Evolutionary conservation across 2,113 vertebrate species (phyloP), one percentile per base, ranked within the genome.

Genomic region (Microcebus murinus): DNA sequence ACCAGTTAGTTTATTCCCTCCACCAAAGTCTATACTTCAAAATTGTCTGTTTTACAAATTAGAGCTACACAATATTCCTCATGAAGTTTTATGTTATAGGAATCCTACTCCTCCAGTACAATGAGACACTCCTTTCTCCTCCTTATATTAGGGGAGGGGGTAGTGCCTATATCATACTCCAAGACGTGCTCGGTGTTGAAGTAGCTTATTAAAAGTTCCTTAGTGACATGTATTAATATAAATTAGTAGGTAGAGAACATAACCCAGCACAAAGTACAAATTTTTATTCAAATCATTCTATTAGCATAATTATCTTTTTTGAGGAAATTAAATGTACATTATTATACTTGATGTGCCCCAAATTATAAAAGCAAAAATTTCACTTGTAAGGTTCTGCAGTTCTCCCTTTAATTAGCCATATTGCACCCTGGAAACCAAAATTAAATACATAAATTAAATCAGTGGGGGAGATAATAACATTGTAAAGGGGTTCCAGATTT

Each of bases 391-490:
- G 50, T 98, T 98, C 97, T 98, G 94, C 84, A 98, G 94, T 97
- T 98, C 96, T 98, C 97, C 96, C 98, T 96, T 96, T 97, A 98
- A 98, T 99, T 98, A 98, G 95, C 97, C 97, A 98, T 97, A 98
- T 98, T 98, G 98, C 94, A 97, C 95, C 95, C 94, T 98, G 97
- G 93, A 98, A 98, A 98, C 96, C 93, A 98, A 99, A 98, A 98
- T 99, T 98, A 98, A 98, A 98, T 97, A 95, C 97, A 98, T 98
- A 99, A 98, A 98, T 98, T 98, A 99, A 98, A 98, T 65, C 97
- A 98, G 98, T 95, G 4, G 98, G 98, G 86, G 93, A 96, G 97
- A 97, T 98, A 98, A 98, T 97, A 98, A 94, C 96, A 91, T 89
- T 97, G 94, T 87, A 96, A 98, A 98, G 52, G 70, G 94, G 97